Conservation (phyloP, 2,113 vertebrate species). For the Planiliza haematocheilus region DNA sequence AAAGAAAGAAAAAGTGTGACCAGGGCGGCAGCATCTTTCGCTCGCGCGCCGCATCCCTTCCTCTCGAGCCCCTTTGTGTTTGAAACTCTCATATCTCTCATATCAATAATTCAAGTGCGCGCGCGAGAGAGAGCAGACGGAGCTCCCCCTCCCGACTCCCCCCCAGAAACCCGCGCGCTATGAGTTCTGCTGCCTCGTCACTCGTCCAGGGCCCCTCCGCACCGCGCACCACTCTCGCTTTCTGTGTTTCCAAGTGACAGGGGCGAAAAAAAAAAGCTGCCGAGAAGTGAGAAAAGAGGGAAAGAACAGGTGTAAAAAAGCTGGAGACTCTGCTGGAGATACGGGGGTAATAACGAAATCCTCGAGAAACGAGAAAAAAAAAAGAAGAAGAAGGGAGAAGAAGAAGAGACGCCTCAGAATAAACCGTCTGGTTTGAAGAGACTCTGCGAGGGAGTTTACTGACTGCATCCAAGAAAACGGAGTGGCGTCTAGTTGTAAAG, state of each 20-base stretch:
- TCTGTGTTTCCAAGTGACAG: conserved; percentile 73
- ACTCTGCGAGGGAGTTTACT: conserved; percentile 21
- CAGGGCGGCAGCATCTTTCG: conserved; percentile 72
- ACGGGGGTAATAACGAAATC: neutral
- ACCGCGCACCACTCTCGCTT: conserved; percentile 69
- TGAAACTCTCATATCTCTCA: conserved; percentile 85
- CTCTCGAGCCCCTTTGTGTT: conserved; percentile 86
- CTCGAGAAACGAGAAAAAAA: neutral
- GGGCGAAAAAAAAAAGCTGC: too few species aligned
- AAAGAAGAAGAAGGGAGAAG: neutral
- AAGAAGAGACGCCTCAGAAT: conserved; percentile 7
- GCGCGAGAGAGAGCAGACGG: conserved; percentile 82
- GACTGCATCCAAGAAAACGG: conserved; percentile 12
- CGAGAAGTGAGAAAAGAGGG: conserved; percentile 50
- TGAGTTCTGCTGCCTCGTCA: conserved; percentile 82
- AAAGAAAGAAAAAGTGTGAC: conserved; percentile 11
- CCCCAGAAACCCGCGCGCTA: conserved; percentile 80
- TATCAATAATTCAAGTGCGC: conserved; percentile 89
- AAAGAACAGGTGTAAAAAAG: conserved; percentile 29
- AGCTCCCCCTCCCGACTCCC: conserved; percentile 66
- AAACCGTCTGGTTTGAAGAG: conserved; percentile 14
- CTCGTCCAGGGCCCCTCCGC: conserved; percentile 81
- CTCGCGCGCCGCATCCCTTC: conserved; percentile 69
- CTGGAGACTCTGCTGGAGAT: conserved; percentile 26
- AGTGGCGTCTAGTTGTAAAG: conserved; percentile 11